Evolutionary conservation across 2,797 vertebrate species (phyloP), one percentile per base, ranked within the genome.

Genomic region (Serranus cabrilla): DNA sequence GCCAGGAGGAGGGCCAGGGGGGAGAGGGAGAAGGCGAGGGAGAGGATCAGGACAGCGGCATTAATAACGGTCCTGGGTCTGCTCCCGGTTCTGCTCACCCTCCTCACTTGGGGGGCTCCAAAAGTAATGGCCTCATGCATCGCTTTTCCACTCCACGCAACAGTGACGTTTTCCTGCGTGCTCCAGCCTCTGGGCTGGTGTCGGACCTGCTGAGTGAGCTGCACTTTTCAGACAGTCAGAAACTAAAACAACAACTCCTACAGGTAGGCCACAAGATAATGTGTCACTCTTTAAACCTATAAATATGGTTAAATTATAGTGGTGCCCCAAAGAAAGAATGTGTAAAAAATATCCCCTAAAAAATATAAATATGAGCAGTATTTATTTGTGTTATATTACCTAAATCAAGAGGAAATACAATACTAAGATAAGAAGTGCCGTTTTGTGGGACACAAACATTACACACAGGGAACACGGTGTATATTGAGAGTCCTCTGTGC

Each of bases 181-280:
- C 92, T 34, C 93, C 95, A 58, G 71, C 95, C 68, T 79, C 96
- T 66, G 58, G 96, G 14, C 87, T 96, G 34, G 95, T 96, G 25
- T 92, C 95, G 0, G 95, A 97, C 82, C 95, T 97, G 69, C 93
- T 97, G 75, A 97, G 95, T 54, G 96, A 97, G 86, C 94, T 97
- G 1, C 96, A 94, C 74, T 94, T 96, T 62, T 96, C 96, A 0
- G 96, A 97, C 91, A 95, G 94, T 67, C 95, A 95, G 89, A 96
- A 96, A 70, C 93, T 97, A 12, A 96, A 95, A 63, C 95, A 97
- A 82, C 96, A 97, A 71, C 92, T 97, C 40, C 71, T 95, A 8
- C 96, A 96, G 96, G 96, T 97, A 87, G 27, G 82, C n/a, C 52
- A 39, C 63, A 49, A 8, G 5, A 72, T 17, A 5, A 57, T 52